Percentiles rank a stretch among this genome's conserved stretches.
phyloP scores from a whole-genome alignment of 2,113 vertebrate species.

The Philantomba maxwellii region DNA sequence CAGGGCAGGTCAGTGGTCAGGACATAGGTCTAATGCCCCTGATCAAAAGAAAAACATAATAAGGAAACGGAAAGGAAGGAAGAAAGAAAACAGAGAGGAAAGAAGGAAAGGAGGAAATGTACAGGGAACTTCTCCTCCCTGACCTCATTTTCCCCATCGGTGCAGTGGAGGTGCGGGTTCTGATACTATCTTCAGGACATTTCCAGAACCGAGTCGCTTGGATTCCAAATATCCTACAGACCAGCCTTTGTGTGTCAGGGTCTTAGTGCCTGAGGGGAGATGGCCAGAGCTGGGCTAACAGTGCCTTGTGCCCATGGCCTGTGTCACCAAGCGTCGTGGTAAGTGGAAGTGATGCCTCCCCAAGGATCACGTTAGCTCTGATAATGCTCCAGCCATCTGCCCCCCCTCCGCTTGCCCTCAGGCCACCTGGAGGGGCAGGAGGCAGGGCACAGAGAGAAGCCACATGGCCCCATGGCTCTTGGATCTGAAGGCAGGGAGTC shows the following conservation, averaged over 20 bases:
- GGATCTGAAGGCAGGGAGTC: background rate
- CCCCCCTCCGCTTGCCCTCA: slow-evolving; percentile 21
- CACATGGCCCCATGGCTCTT: slow-evolving; percentile 58
- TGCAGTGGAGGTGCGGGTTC: background rate
- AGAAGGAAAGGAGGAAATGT: background rate
- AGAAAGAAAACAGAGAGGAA: background rate
- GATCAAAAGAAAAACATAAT: background rate
- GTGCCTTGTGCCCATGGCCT: slow-evolving; percentile 44
- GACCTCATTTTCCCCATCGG: background rate
- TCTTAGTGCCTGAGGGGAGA: background rate
- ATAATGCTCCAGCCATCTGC: slow-evolving; percentile 47
- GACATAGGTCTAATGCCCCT: background rate
- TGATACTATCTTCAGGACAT: background rate
- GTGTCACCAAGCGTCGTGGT: slow-evolving; percentile 54
- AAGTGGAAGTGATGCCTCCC: slow-evolving; percentile 65
- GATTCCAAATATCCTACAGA: background rate
- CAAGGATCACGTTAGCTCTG: slow-evolving; percentile 38
- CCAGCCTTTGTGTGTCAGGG: background rate
- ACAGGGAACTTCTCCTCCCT: background rate
- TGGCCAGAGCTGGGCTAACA: slow-evolving; percentile 18
- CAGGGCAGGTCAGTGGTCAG: background rate
- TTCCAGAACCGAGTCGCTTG: background rate
- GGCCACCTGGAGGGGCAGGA: slow-evolving; percentile 45
- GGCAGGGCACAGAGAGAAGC: slow-evolving; percentile 51
- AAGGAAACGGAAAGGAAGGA: fast-evolving